These are phyloP conservation scores for Drosophila micromelanica DNA, from an alignment of 1,140 invertebrate genomes.

Conservation along the genomic window DNA sequence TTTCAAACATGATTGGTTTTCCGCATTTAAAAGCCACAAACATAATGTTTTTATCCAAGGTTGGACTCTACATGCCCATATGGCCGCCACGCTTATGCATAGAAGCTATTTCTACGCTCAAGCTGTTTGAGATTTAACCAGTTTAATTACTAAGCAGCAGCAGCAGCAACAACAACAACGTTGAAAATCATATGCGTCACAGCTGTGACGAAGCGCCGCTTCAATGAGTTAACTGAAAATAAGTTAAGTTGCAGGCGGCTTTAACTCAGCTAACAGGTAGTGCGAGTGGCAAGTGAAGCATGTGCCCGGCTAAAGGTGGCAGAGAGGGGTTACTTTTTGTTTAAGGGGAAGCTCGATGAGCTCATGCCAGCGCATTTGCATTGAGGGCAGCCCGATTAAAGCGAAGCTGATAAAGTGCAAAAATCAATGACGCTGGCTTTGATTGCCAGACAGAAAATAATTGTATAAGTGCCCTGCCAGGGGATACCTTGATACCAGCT, in stretches of 20 bases:
- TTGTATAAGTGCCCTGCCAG: not conserved
- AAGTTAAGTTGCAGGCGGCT: slow-evolving; percentile 12
- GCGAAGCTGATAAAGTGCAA: slow-evolving; percentile 79
- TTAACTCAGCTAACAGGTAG: slow-evolving; percentile 70
- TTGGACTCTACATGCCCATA: slow-evolving; percentile 33
- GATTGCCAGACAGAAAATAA: slow-evolving; percentile 32
- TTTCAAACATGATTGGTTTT: slow-evolving; percentile 13
- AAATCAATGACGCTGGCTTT: slow-evolving; percentile 68
- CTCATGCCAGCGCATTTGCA: slow-evolving; percentile 51
- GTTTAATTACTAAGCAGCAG: slow-evolving; percentile 45
- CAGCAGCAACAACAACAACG: slow-evolving; percentile 13
- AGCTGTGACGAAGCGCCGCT: slow-evolving; percentile 37
- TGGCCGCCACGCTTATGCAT: slow-evolving; percentile 49
- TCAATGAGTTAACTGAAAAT: slow-evolving; percentile 28
- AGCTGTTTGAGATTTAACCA: slow-evolving; percentile 42
- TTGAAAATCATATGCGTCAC: slow-evolving; percentile 20
- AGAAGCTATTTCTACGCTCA: slow-evolving; percentile 29
- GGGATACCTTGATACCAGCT: not conserved
- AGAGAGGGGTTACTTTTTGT: not conserved
- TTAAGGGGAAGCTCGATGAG: slow-evolving; percentile 48
- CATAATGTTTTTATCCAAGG: slow-evolving; percentile 44
- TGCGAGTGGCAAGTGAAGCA: slow-evolving; percentile 43
- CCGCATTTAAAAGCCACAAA: slow-evolving; percentile 22
- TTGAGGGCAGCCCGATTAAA: slow-evolving; percentile 42
- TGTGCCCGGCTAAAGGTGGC: slow-evolving; percentile 29